Evolutionary conservation across 2,888 invertebrate species (phyloP).

Genomic region (Netelia melanura): DNA sequence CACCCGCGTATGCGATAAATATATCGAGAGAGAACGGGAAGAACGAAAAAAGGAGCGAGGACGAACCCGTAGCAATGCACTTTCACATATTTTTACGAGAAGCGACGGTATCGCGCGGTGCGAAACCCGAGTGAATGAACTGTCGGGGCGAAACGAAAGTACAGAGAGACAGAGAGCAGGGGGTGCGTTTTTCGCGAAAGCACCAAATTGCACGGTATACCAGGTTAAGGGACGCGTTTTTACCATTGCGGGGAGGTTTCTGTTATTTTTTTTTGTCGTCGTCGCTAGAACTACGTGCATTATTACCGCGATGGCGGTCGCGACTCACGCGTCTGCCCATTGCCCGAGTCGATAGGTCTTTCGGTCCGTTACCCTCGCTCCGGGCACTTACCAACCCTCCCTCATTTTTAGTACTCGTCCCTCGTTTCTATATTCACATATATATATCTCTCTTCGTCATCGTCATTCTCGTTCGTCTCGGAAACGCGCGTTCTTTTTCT

Average conservation of each 20-base stretch:
- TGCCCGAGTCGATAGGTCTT: constrained; percentile 26
- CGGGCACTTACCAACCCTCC: constrained; percentile 20
- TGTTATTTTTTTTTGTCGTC: constrained; percentile 11
- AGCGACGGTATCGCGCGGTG: constrained; percentile 17
- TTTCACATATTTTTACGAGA: constrained; percentile 50
- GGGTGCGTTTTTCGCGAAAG: constrained; percentile 73
- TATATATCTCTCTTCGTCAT: constrained; percentile 5
- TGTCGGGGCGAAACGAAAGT: constrained; percentile 14
- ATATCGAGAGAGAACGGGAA: neutral
- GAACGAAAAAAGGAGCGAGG: constrained; percentile 13
- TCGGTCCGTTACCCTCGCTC: constrained; percentile 40
- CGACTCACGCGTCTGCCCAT: neutral
- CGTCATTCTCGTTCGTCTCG: neutral
- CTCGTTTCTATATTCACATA: constrained; percentile 5
- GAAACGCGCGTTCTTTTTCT: neutral
- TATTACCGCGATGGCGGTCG: constrained; percentile 37
- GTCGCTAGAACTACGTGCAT: constrained; percentile 24
- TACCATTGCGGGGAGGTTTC: constrained; percentile 23
- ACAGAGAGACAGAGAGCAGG: neutral
- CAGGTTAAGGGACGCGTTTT: constrained; percentile 30
- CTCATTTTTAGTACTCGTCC: constrained; percentile 21
- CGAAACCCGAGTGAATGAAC: neutral
- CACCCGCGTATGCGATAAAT: neutral
- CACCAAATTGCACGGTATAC: constrained; percentile 72
- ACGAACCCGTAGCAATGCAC: constrained; percentile 16